Evolutionary conservation across 1,140 invertebrate genomes (phyloP).

Genomic region (Zaprionus taronus): DNA sequence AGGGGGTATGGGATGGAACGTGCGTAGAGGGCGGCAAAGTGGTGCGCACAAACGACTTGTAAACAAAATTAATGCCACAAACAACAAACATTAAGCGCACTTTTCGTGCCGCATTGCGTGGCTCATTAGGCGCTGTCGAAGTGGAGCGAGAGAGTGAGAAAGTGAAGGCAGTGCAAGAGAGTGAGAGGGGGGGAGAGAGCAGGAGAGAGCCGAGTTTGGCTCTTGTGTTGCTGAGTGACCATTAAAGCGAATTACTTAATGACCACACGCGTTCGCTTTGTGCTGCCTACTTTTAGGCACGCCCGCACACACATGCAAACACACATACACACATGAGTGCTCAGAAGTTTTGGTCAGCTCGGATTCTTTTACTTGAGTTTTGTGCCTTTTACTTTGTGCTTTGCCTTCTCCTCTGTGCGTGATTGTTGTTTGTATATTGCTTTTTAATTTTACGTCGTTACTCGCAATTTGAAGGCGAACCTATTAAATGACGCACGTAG

Average conservation of each 20-base stretch:
- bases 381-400: slow-evolving; percentile 12
- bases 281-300: slow-evolving; percentile 70
- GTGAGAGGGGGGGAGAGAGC: neutral
- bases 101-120: slow-evolving; percentile 69
- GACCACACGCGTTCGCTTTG: slow-evolving; percentile 74
- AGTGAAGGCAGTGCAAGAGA: neutral
- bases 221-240: slow-evolving; percentile 40
- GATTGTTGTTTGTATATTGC: slow-evolving; percentile 81
- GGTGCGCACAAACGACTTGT: slow-evolving; percentile 72
- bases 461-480: slow-evolving; percentile 64
- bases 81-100: slow-evolving; percentile 79
- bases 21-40: slow-evolving; percentile 7
- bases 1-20: too few species aligned
- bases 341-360: slow-evolving; percentile 20
- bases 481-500: slow-evolving; percentile 37
- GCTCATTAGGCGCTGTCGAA: slow-evolving; percentile 63
- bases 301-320: slow-evolving; percentile 15
- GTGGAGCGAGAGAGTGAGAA: neutral
- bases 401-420: slow-evolving; percentile 47
- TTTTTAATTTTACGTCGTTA: slow-evolving; percentile 79
- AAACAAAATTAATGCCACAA: slow-evolving; percentile 81
- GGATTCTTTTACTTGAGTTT: slow-evolving; percentile 62
- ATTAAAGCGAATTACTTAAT: slow-evolving; percentile 80
- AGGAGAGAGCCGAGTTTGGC: neutral
- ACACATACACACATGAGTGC: slow-evolving; percentile 15